These are phyloP conservation scores for Rhinoptilus africanus DNA, from an alignment of 2,113 vertebrate genomes.

Conservation along the genomic window DNA sequence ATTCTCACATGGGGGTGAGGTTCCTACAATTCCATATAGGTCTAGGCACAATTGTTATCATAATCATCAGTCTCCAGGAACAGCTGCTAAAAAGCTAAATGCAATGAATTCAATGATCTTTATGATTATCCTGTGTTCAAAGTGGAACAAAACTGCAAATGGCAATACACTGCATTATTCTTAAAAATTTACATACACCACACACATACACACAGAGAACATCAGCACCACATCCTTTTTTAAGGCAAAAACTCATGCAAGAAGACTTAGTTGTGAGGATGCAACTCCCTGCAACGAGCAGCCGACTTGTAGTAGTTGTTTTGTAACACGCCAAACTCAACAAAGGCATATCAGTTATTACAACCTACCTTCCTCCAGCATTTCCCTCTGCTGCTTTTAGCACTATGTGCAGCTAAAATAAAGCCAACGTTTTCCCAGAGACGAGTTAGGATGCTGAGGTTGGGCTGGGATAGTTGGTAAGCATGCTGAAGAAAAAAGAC, in stretches of 20 bases:
- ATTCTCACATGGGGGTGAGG: neutral
- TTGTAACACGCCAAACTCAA: neutral
- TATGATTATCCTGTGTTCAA: neutral
- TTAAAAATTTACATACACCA: neutral
- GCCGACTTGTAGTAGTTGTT: accelerated
- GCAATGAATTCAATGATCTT: neutral
- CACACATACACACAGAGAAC: neutral
- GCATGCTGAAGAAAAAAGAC: neutral
- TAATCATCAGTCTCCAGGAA: neutral
- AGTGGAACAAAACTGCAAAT: neutral
- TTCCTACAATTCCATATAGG: neutral
- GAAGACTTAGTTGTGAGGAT: neutral
- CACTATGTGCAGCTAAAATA: neutral
- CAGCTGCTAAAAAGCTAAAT: neutral
- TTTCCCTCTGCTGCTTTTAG: neutral
- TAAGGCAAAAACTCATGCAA: neutral
- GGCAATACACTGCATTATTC: neutral
- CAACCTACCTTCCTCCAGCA: neutral
- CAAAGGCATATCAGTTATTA: neutral
- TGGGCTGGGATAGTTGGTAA: neutral
- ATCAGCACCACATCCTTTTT: neutral
- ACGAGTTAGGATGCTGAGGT: neutral
- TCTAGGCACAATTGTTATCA: neutral
- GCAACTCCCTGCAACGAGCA: neutral
- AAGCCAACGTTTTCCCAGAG: neutral